Evolutionary conservation across 2,888 invertebrate genomes (phyloP).

Genomic region (Dione vanillae): DNA sequence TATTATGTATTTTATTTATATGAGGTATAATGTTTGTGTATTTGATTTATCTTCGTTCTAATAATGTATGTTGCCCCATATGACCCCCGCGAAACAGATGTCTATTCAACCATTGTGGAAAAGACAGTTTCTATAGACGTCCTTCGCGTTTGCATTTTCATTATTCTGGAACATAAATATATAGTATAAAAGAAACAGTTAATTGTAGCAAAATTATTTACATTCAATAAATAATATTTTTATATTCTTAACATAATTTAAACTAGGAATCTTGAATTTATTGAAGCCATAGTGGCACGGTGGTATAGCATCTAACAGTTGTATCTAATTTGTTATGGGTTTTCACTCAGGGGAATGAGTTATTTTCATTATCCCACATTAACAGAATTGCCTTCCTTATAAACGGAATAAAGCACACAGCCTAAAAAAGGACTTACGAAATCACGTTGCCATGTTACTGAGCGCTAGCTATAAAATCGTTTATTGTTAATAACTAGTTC

Average conservation of each 20-base stretch:
- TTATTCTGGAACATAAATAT: conserved; percentile 36
- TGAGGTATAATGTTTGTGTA: background rate
- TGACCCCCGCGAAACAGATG: conserved; percentile 13
- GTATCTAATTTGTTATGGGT: no score
- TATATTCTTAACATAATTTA: background rate
- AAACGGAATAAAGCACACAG: no score
- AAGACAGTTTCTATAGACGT: conserved; percentile 29
- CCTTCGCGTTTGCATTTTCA: conserved; percentile 22
- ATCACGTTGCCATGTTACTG: background rate
- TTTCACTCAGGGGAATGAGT: no score
- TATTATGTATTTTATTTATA: background rate
- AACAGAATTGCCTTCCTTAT: no score
- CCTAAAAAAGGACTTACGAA: background rate
- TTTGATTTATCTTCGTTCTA: background rate
- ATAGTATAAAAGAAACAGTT: background rate
- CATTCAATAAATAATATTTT: background rate
- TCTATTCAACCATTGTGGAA: conserved; percentile 35
- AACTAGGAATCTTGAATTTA: no score
- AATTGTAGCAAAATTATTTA: background rate
- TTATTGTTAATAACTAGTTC: conserved; percentile 12
- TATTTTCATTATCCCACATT: no score
- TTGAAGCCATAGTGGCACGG: no score
- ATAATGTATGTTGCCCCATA: background rate
- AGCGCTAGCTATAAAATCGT: conserved; percentile 6
- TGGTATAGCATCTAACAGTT: no score